These are phyloP conservation scores for Leucopsar rothschildi DNA, from an alignment of 2,113 vertebrate genomes.

Conservation along the genomic window DNA sequence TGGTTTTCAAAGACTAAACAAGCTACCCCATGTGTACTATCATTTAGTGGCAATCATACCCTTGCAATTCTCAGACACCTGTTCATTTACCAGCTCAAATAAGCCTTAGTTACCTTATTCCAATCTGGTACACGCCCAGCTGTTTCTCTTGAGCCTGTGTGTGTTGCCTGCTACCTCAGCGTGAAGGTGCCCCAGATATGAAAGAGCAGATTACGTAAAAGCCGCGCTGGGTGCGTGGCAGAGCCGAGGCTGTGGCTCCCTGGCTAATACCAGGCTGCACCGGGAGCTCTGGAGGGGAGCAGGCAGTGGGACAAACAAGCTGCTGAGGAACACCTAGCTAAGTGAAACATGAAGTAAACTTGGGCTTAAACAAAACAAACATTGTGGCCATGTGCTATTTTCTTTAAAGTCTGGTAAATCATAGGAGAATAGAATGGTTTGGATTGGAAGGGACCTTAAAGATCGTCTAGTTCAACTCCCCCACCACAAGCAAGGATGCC, in stretches of 20 bases:
- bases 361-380: neutral
- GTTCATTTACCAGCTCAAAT: neutral
- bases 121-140: neutral
- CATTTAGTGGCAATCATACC: neutral
- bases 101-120: neutral
- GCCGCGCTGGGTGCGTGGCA: neutral
- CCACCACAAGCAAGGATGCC: neutral
- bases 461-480: neutral
- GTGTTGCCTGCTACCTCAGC: neutral
- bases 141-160: neutral
- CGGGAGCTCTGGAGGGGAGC: neutral
- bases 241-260: neutral
- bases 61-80: neutral
- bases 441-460: neutral
- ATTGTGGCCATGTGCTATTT: accelerated
- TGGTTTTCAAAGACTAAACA: neutral
- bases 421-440: neutral
- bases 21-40: neutral
- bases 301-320: accelerated
- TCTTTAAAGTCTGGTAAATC: neutral
- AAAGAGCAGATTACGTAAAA: neutral
- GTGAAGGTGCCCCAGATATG: neutral
- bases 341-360: neutral
- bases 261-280: neutral
- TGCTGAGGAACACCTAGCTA: neutral